A percentile compares a stretch with the other conserved stretches of the same genome.
Evolutionary conservation across 2,797 vertebrate species (phyloP).

Genomic region (Kryptopterus vitreolus): DNA sequence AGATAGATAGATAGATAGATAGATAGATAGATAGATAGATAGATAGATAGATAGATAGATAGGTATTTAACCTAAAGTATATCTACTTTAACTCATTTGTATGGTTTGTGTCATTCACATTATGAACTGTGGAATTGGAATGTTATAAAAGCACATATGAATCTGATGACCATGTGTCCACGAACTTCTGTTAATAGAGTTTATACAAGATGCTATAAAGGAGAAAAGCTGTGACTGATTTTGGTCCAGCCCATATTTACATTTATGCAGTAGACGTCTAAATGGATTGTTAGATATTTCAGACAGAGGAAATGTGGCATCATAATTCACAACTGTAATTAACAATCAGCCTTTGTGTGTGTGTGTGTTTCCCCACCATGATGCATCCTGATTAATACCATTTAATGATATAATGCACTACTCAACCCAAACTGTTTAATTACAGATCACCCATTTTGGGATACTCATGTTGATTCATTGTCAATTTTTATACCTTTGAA

Average conservation of each 20-base stretch:
- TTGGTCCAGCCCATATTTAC: not conserved
- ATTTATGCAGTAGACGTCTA: not conserved
- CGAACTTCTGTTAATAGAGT: too few relatives aligned
- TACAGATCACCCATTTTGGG: not conserved
- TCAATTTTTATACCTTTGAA: not conserved
- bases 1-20: too few relatives aligned
- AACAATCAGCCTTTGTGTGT: not conserved
- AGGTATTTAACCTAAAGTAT: too few relatives aligned
- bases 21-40: too few relatives aligned
- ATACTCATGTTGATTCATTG: not conserved
- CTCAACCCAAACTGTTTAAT: not conserved
- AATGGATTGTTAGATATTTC: not conserved
- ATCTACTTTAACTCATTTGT: too few relatives aligned
- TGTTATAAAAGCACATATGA: too few relatives aligned
- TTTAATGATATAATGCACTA: not conserved
- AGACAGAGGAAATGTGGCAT: not conserved
- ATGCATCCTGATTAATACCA: not conserved
- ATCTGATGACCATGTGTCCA: too few relatives aligned
- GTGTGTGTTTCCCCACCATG: not conserved
- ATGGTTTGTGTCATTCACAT: too few relatives aligned
- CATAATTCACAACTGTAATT: not conserved
- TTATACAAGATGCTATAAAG: not conserved
- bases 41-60: too few relatives aligned
- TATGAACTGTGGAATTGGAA: too few relatives aligned
- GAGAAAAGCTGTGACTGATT: not conserved